Evolutionary conservation across 30 jellyfish, hydroid and myxozoan genomes (phyloP), one percentile per base, ranked within the genome.

Genomic region (Turritopsis rubra): DNA sequence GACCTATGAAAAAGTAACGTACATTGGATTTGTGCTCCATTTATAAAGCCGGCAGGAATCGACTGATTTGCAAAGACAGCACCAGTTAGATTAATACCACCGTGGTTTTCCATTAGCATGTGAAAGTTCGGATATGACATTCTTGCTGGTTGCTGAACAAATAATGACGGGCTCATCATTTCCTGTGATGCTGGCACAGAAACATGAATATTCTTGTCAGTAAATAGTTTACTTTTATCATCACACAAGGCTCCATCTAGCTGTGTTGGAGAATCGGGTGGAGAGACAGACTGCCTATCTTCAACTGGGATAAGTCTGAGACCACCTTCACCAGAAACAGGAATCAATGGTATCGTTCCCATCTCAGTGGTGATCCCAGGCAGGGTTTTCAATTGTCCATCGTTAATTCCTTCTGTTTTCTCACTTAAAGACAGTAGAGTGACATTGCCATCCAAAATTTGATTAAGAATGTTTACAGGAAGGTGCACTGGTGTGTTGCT

Each of bases 401-500:
- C 75, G 73, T 21, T 9, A 29, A 7, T 16, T 28, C 29, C 71
- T 22, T 72, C 21, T n/a, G 89, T 79, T 41, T 41, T 41, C 89
- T 82, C 81, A 82, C 85, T 74, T 30, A 86, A 73, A 66, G 91
- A 75, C 72, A 77, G 89, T 66, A 85, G 52, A n/a, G 88, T 20
- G 71, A 85, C 78, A 16, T 72, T 66, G 28, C 93, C 85, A 66
- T 75, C 89, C n/a, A 85, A 60, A 23, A 85, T 65, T 30, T 82
- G 84, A 66, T 75, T 73, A 18, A 87, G 80, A 87, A 87, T 65
- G 27, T 87, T 79, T 18, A 87, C 71, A 65, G 95, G 95, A 18
- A 87, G 71, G 41, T 86, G 73, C 8, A 86, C 89, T 20, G 96
- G 86, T 28, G 75, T 65, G 18, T 86, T 71, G 20, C 70, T 86